These are phyloP conservation scores for Eurystomus glaucurus DNA, from an alignment of 2,797 vertebrate genomes.

Conservation along the genomic window DNA sequence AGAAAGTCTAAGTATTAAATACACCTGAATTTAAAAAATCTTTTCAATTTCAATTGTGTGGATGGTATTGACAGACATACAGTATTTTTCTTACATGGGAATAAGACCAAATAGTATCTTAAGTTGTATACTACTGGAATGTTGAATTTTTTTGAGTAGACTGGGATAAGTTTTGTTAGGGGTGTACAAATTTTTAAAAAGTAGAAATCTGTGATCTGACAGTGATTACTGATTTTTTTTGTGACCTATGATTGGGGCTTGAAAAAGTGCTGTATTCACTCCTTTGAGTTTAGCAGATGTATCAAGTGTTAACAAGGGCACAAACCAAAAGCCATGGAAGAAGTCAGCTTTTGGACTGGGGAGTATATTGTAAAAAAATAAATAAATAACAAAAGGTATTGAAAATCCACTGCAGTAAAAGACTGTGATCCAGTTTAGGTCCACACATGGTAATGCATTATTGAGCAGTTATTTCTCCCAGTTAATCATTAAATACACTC, in stretches of 20 bases:
- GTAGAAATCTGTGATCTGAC: background rate
- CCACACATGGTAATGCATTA: conserved; percentile 56
- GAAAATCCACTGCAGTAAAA: conserved; percentile 61
- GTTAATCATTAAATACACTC: conserved; percentile 65
- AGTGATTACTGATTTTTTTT: background rate
- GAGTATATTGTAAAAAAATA: conserved; percentile 6
- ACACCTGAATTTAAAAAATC: background rate
- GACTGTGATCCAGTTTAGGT: conserved; percentile 42
- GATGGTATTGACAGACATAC: background rate
- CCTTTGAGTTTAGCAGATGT: background rate
- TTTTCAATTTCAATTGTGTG: background rate
- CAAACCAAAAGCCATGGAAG: conserved; percentile 2
- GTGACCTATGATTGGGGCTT: background rate
- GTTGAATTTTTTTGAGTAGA: background rate
- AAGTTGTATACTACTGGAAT: background rate
- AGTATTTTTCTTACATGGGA: background rate
- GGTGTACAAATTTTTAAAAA: background rate
- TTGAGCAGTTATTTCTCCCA: conserved; percentile 39
- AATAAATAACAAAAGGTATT: conserved; percentile 39
- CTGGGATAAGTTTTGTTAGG: background rate
- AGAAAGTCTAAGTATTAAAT: background rate
- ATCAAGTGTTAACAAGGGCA: background rate
- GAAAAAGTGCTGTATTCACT: background rate
- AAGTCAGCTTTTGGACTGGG: background rate
- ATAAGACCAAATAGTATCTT: background rate